These are phyloP conservation scores for Nesogale talazaci DNA, from an alignment of 2,113 vertebrate genomes.

Conservation along the genomic window DNA sequence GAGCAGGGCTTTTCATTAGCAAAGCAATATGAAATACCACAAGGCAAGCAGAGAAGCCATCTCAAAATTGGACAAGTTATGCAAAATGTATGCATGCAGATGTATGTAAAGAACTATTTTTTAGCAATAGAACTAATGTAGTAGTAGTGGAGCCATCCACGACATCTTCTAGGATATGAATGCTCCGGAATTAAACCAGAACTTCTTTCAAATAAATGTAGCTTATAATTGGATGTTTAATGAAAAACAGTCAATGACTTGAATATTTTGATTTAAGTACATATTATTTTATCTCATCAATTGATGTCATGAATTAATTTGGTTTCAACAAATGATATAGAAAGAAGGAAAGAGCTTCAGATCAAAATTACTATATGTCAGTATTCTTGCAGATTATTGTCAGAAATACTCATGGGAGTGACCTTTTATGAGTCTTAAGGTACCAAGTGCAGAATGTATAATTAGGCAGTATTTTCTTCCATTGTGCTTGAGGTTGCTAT, in stretches of 20 bases:
- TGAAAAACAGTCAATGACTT: background rate
- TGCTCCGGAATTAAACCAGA: constrained; percentile 53
- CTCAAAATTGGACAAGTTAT: constrained; percentile 65
- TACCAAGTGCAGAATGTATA: background rate
- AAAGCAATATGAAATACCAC: background rate
- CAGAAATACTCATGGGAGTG: constrained; percentile 15
- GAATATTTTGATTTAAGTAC: constrained; percentile 3
- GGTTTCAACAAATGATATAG: background rate
- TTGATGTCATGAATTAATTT: constrained; percentile 12
- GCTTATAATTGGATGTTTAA: constrained; percentile 29
- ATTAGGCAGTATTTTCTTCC: background rate
- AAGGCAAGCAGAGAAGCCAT: constrained; percentile 54
- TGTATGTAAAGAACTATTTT: constrained; percentile 76
- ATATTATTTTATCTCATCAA: constrained; percentile 12
- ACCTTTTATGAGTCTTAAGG: background rate
- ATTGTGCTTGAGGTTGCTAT: background rate
- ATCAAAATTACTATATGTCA: background rate
- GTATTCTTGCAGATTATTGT: background rate
- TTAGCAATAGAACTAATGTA: constrained; percentile 61
- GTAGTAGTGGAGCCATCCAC: constrained; percentile 30
- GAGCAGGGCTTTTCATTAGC: constrained; percentile 53
- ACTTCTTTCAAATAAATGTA: constrained; percentile 36
- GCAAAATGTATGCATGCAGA: constrained; percentile 36
- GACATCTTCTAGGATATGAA: constrained; percentile 17
- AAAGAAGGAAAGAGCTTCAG: background rate